These are phyloP conservation scores for Rhadina sibilatrix DNA, from an alignment of 2,113 vertebrate genomes.

Conservation along the genomic window DNA sequence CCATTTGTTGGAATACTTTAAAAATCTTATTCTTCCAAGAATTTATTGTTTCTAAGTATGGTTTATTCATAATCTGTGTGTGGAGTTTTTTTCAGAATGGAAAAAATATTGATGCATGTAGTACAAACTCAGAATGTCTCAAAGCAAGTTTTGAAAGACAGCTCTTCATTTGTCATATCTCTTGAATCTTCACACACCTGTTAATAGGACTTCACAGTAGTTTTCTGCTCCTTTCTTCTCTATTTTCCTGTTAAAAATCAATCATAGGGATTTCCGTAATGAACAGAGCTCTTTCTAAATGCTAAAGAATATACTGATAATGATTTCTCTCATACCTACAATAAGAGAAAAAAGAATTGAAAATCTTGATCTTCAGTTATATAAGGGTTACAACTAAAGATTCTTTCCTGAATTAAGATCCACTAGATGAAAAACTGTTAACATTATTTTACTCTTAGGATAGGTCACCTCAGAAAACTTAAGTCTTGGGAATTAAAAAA, in stretches of 20 bases:
- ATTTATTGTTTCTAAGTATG: background rate
- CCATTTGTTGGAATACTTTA: background rate
- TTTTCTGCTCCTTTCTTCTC: background rate
- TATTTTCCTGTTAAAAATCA: background rate
- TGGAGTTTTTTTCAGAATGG: background rate
- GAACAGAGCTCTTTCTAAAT: background rate
- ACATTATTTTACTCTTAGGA: background rate
- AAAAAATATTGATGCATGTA: background rate
- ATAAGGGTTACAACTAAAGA: background rate
- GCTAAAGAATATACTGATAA: background rate
- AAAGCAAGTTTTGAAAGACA: background rate
- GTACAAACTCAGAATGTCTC: background rate
- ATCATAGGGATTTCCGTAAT: background rate
- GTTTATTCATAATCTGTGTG: background rate
- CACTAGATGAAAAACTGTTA: background rate
- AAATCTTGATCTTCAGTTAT: background rate
- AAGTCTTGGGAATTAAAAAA: background rate
- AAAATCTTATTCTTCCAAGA: background rate
- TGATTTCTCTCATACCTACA: background rate
- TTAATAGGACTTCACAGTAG: background rate
- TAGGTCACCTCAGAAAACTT: background rate
- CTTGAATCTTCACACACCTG: background rate
- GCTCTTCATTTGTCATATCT: background rate
- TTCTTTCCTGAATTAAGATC: background rate
- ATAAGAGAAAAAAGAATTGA: background rate